Evolutionary conservation across 2,888 invertebrate species (phyloP).

Genomic region (Phyllotreta cruciferae): DNA sequence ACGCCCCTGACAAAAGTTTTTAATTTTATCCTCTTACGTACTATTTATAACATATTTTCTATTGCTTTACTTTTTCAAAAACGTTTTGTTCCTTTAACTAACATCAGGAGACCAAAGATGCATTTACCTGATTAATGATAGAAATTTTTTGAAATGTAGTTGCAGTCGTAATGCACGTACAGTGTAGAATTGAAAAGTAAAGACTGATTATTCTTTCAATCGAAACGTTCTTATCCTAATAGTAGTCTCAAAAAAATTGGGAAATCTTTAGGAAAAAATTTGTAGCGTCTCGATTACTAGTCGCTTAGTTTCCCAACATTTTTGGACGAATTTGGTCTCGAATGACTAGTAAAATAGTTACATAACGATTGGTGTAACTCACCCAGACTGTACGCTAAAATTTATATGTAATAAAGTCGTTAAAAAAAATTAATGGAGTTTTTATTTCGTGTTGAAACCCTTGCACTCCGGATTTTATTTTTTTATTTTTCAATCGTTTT

Average conservation of each 20-base stretch:
- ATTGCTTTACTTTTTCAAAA: not conserved
- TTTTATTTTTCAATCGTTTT: constrained; percentile 53
- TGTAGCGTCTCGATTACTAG: not conserved
- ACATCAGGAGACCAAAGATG: too few species aligned
- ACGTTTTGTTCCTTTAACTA: not conserved
- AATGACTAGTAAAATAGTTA: constrained; percentile 13
- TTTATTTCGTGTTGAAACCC: constrained; percentile 49
- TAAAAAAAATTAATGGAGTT: constrained; percentile 47
- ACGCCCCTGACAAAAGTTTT: too few species aligned
- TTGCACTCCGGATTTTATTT: constrained; percentile 48
- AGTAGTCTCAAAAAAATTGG: constrained; percentile 26
- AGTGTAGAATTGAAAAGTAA: constrained; percentile 21
- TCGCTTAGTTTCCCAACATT: not conserved
- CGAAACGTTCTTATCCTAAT: constrained; percentile 22
- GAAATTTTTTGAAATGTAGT: not conserved
- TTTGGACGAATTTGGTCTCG: constrained; percentile 2
- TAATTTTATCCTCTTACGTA: too few species aligned
- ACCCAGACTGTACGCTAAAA: constrained; percentile 43
- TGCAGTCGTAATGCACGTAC: too few species aligned
- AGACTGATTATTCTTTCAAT: constrained; percentile 40
- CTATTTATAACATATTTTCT: too few species aligned
- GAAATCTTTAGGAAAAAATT: constrained; percentile 5
- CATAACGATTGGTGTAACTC: constrained; percentile 25
- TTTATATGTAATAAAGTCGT: constrained; percentile 51
- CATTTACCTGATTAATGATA: too few species aligned